Percentiles rank a stretch among this genome's conserved stretches.
These are phyloP conservation scores for Hymenopus coronatus DNA, from an alignment of 2,888 invertebrate genomes.

Conservation along the genomic window DNA sequence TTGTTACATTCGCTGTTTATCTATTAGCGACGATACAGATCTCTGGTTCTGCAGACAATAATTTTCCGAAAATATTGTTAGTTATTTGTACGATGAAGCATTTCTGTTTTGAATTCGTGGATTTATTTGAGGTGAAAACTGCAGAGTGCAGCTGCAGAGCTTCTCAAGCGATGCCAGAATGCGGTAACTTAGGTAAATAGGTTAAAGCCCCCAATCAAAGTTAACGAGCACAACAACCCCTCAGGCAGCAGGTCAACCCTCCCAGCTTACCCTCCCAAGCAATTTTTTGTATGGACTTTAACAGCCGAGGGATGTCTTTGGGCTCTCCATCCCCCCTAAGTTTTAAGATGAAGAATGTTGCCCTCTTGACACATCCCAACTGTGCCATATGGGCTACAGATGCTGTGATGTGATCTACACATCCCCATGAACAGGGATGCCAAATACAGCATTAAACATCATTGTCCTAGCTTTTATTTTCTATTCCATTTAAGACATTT, in stretches of 20 bases:
- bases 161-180: too few species aligned
- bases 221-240: not conserved
- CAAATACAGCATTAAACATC: not conserved
- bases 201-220: not conserved
- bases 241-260: not conserved
- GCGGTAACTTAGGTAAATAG: too few species aligned
- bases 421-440: not conserved
- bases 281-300: not conserved
- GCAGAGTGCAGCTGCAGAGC: too few species aligned
- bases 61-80: too few species aligned
- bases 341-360: not conserved
- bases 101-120: too few species aligned
- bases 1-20: too few species aligned
- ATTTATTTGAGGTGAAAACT: too few species aligned
- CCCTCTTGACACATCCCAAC: not conserved
- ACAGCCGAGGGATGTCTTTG: not conserved
- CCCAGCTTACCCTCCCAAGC: not conserved
- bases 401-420: not conserved
- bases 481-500: too few species aligned
- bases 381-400: not conserved
- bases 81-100: too few species aligned
- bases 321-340: not conserved
- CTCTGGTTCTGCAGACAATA: too few species aligned
- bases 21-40: too few species aligned
- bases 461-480: too few species aligned